These are phyloP conservation scores for Cheilosia soror DNA, from an alignment of 2,888 invertebrate genomes.

Conservation along the genomic window DNA sequence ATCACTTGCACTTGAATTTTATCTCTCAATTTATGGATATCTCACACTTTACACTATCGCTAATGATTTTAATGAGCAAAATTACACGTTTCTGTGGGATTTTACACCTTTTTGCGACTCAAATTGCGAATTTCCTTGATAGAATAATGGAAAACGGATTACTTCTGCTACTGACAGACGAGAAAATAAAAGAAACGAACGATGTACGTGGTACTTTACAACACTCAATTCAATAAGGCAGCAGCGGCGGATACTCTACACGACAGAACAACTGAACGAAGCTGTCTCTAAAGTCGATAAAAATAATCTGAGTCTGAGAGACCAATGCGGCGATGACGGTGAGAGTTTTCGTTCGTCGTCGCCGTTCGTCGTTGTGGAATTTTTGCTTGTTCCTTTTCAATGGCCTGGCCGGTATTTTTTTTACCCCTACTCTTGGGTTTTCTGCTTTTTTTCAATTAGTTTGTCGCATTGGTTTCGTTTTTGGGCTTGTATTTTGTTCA, in stretches of 20 bases:
- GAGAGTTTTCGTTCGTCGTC: slow-evolving; percentile 69
- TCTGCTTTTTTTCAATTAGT: slow-evolving; percentile 61
- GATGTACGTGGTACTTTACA: slow-evolving; percentile 57
- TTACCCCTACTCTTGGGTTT: slow-evolving; percentile 61
- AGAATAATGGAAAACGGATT: slow-evolving; percentile 45
- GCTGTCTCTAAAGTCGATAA: slow-evolving; percentile 68
- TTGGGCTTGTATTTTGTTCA: slow-evolving; percentile 43
- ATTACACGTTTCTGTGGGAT: slow-evolving; percentile 14
- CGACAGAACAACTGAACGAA: slow-evolving; percentile 58
- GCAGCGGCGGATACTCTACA: slow-evolving; percentile 55
- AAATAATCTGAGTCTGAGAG: slow-evolving; percentile 71
- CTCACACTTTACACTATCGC: slow-evolving; percentile 46
- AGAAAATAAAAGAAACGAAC: slow-evolving; percentile 28
- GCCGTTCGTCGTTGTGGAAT: slow-evolving; percentile 53
- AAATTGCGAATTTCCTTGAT: slow-evolving; percentile 12
- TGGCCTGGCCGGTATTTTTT: slow-evolving; percentile 26
- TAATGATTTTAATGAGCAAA: slow-evolving; percentile 4
- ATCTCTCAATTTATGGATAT: background rate
- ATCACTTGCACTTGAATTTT: slow-evolving; percentile 42
- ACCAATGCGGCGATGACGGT: slow-evolving; percentile 57
- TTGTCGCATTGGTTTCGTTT: slow-evolving; percentile 45
- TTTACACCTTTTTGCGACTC: slow-evolving; percentile 14
- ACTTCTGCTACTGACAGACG: slow-evolving; percentile 40
- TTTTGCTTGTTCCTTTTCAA: slow-evolving; percentile 56
- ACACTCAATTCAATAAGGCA: slow-evolving; percentile 68